A percentile compares a stretch with the other conserved stretches of the same genome.
phyloP scores from a whole-genome alignment of 1,140 invertebrate genomes.

The Aphis craccivora region DNA sequence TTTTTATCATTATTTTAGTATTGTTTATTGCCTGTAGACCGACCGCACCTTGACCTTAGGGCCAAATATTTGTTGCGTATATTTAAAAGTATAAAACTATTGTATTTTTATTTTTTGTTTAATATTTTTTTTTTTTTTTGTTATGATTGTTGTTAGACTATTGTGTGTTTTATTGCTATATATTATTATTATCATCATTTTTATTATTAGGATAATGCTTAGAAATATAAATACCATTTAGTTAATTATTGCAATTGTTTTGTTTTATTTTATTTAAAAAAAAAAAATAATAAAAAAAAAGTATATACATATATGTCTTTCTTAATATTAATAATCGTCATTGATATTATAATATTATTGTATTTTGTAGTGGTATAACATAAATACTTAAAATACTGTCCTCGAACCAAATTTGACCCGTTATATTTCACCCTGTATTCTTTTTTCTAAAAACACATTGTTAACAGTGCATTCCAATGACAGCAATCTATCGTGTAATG shows the following conservation, averaged over 20 bases:
- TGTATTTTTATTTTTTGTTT: slow-evolving; percentile 41
- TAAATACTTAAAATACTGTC: neutral
- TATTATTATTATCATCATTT: slow-evolving; percentile 22
- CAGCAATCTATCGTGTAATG: neutral
- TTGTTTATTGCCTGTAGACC: slow-evolving; percentile 44
- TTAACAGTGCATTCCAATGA: neutral
- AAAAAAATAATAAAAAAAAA: neutral
- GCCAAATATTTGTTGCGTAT: slow-evolving; percentile 37
- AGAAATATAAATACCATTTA: slow-evolving; percentile 20
- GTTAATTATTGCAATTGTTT: slow-evolving; percentile 21
- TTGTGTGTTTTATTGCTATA: slow-evolving; percentile 56
- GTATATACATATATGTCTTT: neutral
- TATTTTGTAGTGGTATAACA: neutral
- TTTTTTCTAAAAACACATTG: neutral
- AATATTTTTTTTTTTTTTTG: slow-evolving; percentile 38
- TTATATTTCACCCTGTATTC: neutral
- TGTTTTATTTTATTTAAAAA: slow-evolving; percentile 13
- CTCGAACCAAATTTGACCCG: neutral
- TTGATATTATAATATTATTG: neutral
- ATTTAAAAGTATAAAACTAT: neutral
- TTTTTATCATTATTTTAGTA: slow-evolving; percentile 24
- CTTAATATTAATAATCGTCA: neutral
- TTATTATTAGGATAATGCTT: slow-evolving; percentile 41
- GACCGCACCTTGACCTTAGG: neutral
- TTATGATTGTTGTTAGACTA: slow-evolving; percentile 56